Conservation (phyloP, 1,140 invertebrate genomes). For the Eulimnadia texana region DNA sequence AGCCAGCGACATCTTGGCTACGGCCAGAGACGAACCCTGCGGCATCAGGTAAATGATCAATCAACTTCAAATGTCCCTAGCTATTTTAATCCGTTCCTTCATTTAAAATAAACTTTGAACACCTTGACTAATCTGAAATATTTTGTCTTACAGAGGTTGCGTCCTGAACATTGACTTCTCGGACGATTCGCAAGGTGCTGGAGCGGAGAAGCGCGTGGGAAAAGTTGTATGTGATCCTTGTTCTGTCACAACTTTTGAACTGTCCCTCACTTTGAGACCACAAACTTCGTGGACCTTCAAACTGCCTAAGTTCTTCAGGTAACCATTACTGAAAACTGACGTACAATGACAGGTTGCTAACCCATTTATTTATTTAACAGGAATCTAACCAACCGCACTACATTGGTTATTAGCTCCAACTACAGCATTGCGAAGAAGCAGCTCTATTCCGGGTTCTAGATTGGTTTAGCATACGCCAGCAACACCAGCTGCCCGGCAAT, state of each 20-base stretch:
- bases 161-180: slow-evolving; percentile 1
- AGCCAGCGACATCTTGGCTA: slow-evolving; percentile 1
- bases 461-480: too few species aligned
- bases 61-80: too few species aligned
- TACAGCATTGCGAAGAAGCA: slow-evolving; percentile 4
- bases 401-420: slow-evolving; percentile 2
- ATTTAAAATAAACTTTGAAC: too few species aligned
- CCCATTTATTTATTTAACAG: not conserved
- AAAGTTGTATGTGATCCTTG: not conserved
- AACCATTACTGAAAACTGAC: not conserved
- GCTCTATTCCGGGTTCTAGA: not conserved
- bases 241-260: not conserved
- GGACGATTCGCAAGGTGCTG: not conserved
- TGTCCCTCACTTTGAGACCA: slow-evolving; percentile 2
- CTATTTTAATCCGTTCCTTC: too few species aligned
- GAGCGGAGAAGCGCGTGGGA: not conserved
- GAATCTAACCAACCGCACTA: not conserved
- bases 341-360: not conserved
- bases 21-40: slow-evolving; percentile 1
- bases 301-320: slow-evolving; percentile 9
- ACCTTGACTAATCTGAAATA: not conserved
- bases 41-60: slow-evolving; percentile 10
- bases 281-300: not conserved
- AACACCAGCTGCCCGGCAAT: too few species aligned
- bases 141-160: not conserved